These are phyloP conservation scores for Megamerina dolium DNA, from an alignment of 2,888 invertebrate species.

Conservation along the genomic window DNA sequence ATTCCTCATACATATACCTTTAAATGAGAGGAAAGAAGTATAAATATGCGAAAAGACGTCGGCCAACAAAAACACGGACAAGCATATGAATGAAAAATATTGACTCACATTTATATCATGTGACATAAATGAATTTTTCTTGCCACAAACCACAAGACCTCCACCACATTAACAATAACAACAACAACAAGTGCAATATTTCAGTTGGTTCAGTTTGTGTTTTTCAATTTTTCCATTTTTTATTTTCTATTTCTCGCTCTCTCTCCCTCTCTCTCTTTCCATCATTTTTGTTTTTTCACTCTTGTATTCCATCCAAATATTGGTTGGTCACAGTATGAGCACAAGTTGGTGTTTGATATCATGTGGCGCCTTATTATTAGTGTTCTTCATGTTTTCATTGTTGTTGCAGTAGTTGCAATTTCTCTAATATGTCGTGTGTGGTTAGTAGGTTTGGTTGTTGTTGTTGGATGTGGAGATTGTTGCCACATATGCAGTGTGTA, in stretches of 20 bases:
- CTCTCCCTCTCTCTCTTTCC: no score
- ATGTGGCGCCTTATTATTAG: slow-evolving; percentile 1
- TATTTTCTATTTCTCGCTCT: no score
- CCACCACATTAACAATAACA: no score
- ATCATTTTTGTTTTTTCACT: background rate
- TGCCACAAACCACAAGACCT: no score
- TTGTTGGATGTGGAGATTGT: background rate
- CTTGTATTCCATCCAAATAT: no score
- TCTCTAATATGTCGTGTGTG: background rate
- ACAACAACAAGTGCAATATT: no score
- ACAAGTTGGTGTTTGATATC: slow-evolving; percentile 6
- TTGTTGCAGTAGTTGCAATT: background rate
- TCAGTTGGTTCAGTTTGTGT: no score
- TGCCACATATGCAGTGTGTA: no score
- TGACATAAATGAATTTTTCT: slow-evolving; percentile 12
- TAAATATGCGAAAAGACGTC: no score
- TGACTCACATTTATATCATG: slow-evolving; percentile 11
- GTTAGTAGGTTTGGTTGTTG: background rate
- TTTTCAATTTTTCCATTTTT: no score
- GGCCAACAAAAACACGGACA: no score
- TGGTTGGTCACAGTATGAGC: background rate
- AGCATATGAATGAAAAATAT: no score
- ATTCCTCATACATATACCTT: background rate
- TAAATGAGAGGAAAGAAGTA: background rate
- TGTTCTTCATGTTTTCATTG: background rate